Evolutionary conservation across 23 tunicate species (phyloP), one percentile per base, ranked within the genome.

Genomic region (Ascidia mentula): DNA sequence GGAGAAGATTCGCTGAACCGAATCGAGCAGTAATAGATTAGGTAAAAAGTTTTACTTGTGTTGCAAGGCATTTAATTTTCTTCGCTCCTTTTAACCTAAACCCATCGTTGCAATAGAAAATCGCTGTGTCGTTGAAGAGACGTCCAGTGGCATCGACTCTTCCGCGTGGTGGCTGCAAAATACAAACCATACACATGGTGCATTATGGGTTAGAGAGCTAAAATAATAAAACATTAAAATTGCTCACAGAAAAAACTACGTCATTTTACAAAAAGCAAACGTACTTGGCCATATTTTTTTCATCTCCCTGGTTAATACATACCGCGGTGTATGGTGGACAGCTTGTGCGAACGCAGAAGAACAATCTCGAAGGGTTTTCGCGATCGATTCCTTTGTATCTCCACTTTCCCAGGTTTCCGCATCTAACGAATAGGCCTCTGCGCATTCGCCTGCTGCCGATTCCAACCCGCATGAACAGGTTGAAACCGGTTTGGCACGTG

Each of bases 41-140:
- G n/a, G n/a, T n/a, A n/a, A n/a, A n/a, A n/a, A n/a, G n/a, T n/a
- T n/a, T n/a, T n/a, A 92, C 98, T 73, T 84, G 36, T 36, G 88
- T 77, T n/a, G 89, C 90, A 61, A 60, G 80, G 74, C 98, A 93
- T 32, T 33, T 76, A 35, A 92, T 75, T 0, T 9, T 36, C 8
- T 34, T 60, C 6, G 75, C 45, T 40, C 92, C 92, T 42, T 34
- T 39, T 36, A 75, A 39, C 0, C 40, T 33, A 84, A 34, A 93
- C 7, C 98, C 98, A 22, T 42, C 74, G 35, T 79, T 42, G 72
- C 98, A 93, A 0, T 40, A 6, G 69, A 83, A 93, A 0, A 72
- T 69, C 5, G 82, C 84, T 38, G 83, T 87, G 79, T 93, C 93
- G 20, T 80, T 78, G 77, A 59, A 93, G 22, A 34, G 53, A n/a